These are phyloP conservation scores for Eira barbara DNA, from an alignment of 2,113 vertebrate genomes.

Conservation along the genomic window DNA sequence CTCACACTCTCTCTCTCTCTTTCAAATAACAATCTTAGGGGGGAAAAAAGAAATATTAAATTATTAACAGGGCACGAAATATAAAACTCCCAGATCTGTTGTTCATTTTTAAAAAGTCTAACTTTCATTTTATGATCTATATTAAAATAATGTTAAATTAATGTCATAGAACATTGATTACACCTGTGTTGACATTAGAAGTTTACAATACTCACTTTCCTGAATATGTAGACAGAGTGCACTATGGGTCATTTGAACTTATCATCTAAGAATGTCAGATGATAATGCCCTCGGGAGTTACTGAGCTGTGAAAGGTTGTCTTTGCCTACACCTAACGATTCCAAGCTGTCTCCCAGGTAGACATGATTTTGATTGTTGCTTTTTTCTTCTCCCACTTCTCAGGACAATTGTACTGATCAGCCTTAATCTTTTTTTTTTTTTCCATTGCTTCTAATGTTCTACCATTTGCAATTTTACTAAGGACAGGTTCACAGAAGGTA, in stretches of 20 bases:
- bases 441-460: background rate
- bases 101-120: background rate
- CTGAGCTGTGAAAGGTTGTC: background rate
- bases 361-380: background rate
- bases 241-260: background rate
- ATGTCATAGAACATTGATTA: background rate
- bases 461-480: background rate
- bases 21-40: background rate
- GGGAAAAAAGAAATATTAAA: background rate
- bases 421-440: background rate
- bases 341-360: background rate
- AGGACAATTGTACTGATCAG: background rate
- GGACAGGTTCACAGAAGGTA: background rate
- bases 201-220: background rate
- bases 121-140: background rate
- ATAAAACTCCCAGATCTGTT: background rate
- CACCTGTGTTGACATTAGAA: background rate
- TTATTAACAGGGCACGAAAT: background rate
- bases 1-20: background rate
- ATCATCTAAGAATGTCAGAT: background rate
- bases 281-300: background rate
- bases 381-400: background rate
- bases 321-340: background rate
- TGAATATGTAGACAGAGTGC: background rate
- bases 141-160: background rate